Base-by-base conservation (phyloP, 2,113 vertebrate species). In the Seriola aureovittata region DNA sequence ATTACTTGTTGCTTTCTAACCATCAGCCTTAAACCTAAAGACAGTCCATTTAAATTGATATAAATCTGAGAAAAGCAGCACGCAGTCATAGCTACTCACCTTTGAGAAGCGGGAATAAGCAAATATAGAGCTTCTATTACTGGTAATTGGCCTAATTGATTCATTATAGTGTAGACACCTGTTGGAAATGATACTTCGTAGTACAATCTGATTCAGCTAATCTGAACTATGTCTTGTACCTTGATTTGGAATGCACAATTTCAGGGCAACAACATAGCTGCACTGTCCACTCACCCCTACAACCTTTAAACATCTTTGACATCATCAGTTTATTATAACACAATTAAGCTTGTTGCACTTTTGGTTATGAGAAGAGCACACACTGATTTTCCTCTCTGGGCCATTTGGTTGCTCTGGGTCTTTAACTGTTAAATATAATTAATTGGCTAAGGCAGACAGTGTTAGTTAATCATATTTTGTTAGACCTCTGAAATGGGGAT, bases 381-480 rank as follows among this genome's bases (percentile, higher is more conserved):
- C 46, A 50, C 52, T 50, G 46, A 82, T 78, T 90, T 76, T 64
- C 58, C 70, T 84, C 66, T 72, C 75, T 82, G 78, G 85, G 44
- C 84, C 62, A 55, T 78, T 85, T 84, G 62, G 60, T 83, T 65
- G 67, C 82, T 83, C 66, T 72, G 78, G 60, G 55, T 92, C 87
- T 93, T 92, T 85, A 90, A 75, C 84, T 78, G 82, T 87, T 92
- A 84, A 89, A 90, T 90, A 79, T 92, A 93, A 92, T 93, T 87
- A 94, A 89, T 84, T 82, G 32, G 73, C 82, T 44, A 46, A 69
- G 70, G 78, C 74, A 82, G 79, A 84, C 88, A 70, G 86, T 70
- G 86, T 91, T 90, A 91, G 84, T 88, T 90, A 87, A 88, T 91
- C 81, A 89, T 89, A 70, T 91, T 89, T 66, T 83, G 82, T 87